Evolutionary conservation across 37 sponge, comb jelly and placozoan genomes (phyloP), one percentile per base, ranked within the genome.

Genomic region (Spongilla lacustris): DNA sequence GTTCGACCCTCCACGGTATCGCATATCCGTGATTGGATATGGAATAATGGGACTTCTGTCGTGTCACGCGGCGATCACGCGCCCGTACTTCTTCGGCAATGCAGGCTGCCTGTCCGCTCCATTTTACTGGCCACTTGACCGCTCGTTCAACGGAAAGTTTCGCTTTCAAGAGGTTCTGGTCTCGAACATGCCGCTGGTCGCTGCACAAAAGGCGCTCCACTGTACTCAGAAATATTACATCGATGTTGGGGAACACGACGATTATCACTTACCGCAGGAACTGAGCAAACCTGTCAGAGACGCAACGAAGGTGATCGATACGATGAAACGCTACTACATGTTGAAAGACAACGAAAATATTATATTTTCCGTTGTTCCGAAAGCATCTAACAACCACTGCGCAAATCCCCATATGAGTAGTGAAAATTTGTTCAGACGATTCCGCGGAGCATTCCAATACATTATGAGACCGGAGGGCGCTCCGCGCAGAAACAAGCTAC

Each of bases 51-150:
- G 93, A 17, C 75, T 95, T 0, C 74, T 89, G 72, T 87, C 92
- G 25, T 95, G 92, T 69, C 72, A 89, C 84, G 93, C 90, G 23
- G 95, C 89, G 8, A 12, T 92, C 34, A 86, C 83, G n/a, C 69
- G 86, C 14, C 92, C 90, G 2, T 29, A 84, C 28, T 0, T 86
- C 14, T 89, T 89, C 69, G 32, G 76, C 3, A 92, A 85, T 68
- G 90, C 80, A 75, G 92, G 83, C 46, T 92, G 93, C 67, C 26
- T 95, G 25, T 95, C 95, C 26, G 85, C 93, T 24, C 80, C 89
- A 17, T 76, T 92, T 46, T 75, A 85, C 28, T 89, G 86, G 86
- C 90, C 90, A 71, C 31, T 83, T 38, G 77, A 79, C 49, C 50
- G 11, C 36, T 28, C 22, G 0, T 21, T 37, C 9, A 24, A n/a